Evolutionary conservation across 2,888 invertebrate genomes (phyloP).

Genomic region (Pilophorus perplexus): DNA sequence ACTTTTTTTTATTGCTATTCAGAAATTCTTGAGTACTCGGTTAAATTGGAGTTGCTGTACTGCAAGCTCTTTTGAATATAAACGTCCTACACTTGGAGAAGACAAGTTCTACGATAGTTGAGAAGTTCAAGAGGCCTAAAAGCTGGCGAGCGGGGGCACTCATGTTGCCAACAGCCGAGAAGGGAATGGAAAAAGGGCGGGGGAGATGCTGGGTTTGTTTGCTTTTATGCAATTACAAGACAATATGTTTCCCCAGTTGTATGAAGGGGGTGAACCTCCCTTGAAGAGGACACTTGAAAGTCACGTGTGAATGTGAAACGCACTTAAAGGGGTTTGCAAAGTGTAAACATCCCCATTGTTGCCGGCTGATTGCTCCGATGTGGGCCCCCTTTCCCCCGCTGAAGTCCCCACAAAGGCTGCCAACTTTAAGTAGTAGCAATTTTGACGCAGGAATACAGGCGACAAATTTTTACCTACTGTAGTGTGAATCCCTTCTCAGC

Average conservation of each 20-base stretch:
- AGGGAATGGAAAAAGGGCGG: background rate
- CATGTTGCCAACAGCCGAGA: background rate
- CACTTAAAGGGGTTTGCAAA: slow-evolving; percentile 33
- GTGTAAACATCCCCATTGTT: slow-evolving; percentile 23
- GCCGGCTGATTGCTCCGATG: slow-evolving; percentile 9
- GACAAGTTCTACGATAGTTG: no score
- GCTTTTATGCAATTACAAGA: slow-evolving; percentile 35
- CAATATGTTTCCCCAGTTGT: slow-evolving; percentile 29
- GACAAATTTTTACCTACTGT: no score
- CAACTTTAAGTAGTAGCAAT: no score
- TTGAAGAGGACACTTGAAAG: slow-evolving; percentile 24
- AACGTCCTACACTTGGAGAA: no score
- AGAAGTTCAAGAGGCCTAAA: background rate
- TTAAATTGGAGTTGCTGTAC: no score
- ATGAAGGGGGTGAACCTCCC: background rate
- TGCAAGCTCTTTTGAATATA: no score
- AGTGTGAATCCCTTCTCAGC: no score
- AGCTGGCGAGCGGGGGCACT: background rate
- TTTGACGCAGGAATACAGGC: no score
- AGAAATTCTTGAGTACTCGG: no score
- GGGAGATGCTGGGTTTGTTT: slow-evolving; percentile 13
- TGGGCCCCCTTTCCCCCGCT: background rate
- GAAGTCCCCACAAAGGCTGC: no score
- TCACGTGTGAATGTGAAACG: slow-evolving; percentile 25
- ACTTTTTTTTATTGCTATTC: no score